Conservation (phyloP, 2,797 vertebrate species). For the Anniella stebbinsi region DNA sequence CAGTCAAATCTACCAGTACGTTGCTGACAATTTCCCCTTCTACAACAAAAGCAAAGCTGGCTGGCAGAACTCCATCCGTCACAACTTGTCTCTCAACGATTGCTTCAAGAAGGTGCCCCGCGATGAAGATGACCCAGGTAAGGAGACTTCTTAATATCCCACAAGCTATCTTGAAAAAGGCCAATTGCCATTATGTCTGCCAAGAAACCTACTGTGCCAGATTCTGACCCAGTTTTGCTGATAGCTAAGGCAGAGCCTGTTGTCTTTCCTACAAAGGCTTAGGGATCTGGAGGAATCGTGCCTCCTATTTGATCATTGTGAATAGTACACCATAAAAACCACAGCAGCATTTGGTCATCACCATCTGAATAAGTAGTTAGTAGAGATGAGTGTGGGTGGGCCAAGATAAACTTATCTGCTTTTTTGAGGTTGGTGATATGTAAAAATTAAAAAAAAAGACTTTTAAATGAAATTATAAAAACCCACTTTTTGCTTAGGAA, state of each 20-base stretch:
- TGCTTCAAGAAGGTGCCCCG: constrained; percentile 93
- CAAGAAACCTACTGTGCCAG: not conserved
- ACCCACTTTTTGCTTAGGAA: constrained; percentile 11
- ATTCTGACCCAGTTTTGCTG: not conserved
- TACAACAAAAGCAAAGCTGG: constrained; percentile 93
- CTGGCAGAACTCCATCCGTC: constrained; percentile 96
- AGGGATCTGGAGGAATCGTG: not conserved
- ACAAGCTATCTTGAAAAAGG: not conserved
- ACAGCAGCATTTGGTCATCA: not conserved
- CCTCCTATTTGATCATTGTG: not conserved
- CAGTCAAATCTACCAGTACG: constrained; percentile 95
- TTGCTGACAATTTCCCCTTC: constrained; percentile 93
- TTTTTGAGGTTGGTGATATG: not conserved
- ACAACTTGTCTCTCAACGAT: constrained; percentile 95
- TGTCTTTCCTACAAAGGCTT: not conserved
- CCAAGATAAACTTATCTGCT: not conserved
- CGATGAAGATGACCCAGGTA: constrained; percentile 89
- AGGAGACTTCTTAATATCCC: constrained; percentile 16
- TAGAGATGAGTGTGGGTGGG: not conserved
- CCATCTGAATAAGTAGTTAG: not conserved
- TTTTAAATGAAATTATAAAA: not conserved
- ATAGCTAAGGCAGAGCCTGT: not conserved
- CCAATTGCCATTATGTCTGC: accelerated
- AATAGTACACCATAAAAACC: not conserved
- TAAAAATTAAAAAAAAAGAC: constrained; percentile 8